Conservation (phyloP, 2,113 vertebrate species). For the Balaeniceps rex region DNA sequence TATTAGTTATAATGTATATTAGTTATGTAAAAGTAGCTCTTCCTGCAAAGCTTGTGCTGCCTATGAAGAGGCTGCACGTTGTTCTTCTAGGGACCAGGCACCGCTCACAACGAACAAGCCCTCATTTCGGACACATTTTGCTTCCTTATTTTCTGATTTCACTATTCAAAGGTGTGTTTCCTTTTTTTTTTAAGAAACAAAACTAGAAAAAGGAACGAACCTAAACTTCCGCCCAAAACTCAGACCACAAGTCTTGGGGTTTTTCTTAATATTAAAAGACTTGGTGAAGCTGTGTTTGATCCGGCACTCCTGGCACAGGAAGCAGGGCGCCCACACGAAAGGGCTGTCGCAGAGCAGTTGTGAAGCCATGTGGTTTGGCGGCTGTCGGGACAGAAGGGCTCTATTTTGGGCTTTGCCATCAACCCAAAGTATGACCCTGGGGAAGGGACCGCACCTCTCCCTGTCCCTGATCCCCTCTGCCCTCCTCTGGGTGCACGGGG, state of each 20-base stretch:
- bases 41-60: not conserved
- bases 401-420: not conserved
- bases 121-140: not conserved
- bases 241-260: not conserved
- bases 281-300: not conserved
- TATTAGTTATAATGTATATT: not conserved
- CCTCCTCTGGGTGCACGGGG: not conserved
- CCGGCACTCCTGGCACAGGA: not conserved
- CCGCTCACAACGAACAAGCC: not conserved
- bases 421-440: not conserved
- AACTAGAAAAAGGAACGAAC: slow-evolving; percentile 49
- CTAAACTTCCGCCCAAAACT: not conserved
- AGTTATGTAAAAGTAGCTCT: not conserved
- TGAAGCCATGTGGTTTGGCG: not conserved
- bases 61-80: not conserved
- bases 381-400: not conserved
- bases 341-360: not conserved
- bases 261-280: slow-evolving; percentile 13
- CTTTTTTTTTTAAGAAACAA: slow-evolving; percentile 41
- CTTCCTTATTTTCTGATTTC: slow-evolving; percentile 55
- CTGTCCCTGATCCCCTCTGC: not conserved
- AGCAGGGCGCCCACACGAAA: not conserved
- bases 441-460: not conserved
- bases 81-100: not conserved
- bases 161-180: slow-evolving; percentile 37